These are phyloP conservation scores for Halichoeres trimaculatus DNA, from an alignment of 2,113 vertebrate genomes.

Conservation along the genomic window DNA sequence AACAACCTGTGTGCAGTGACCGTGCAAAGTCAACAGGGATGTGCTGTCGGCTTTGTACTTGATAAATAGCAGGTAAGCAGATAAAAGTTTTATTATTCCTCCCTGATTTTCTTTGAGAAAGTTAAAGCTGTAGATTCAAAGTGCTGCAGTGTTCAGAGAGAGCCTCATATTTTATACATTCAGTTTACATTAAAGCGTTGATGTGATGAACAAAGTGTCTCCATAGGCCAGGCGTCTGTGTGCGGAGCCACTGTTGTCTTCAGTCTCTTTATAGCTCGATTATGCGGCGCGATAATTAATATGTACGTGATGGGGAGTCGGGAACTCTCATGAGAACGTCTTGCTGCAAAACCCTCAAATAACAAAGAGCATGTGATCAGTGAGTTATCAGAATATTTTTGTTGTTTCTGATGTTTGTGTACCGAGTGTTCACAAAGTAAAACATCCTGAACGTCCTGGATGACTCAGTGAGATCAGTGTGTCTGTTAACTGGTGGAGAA, in stretches of 20 bases:
- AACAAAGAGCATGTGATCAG: constrained; percentile 13
- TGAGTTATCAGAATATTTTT: constrained; percentile 9
- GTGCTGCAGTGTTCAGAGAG: background rate
- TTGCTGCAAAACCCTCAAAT: constrained; percentile 1
- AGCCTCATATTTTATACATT: constrained; percentile 10
- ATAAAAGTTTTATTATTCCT: constrained; percentile 1
- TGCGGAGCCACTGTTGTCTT: background rate
- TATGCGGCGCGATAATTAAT: constrained; percentile 29
- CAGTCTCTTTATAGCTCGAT: constrained; percentile 23
- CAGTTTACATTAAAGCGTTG: background rate
- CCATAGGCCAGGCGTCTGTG: background rate
- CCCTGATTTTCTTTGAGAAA: constrained; percentile 7
- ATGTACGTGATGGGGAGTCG: background rate
- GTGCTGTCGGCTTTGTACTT: background rate
- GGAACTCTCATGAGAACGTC: constrained; percentile 15
- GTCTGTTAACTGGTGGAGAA: background rate
- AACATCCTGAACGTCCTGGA: background rate
- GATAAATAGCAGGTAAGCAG: constrained; percentile 16
- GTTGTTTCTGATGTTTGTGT: background rate
- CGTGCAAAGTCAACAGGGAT: background rate
- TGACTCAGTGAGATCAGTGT: background rate
- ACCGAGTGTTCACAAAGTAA: constrained; percentile 1
- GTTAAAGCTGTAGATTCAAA: background rate
- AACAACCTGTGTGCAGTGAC: background rate
- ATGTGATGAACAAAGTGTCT: constrained; percentile 11